phyloP scores from a whole-genome alignment of 2,113 vertebrate genomes.

The Nibea albiflora region DNA sequence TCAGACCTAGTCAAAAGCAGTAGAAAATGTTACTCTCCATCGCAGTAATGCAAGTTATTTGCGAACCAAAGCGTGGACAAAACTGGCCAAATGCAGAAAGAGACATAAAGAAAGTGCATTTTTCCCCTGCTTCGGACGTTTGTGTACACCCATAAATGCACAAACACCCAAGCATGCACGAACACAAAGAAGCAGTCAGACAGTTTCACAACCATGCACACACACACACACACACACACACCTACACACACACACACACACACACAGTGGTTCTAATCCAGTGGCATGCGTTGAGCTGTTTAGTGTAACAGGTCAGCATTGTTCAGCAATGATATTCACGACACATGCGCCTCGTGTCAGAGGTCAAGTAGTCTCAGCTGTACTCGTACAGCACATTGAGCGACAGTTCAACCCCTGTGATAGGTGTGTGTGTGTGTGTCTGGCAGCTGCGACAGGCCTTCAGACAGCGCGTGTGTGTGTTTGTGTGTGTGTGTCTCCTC shows the following conservation, averaged over 20 bases:
- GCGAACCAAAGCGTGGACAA: background rate
- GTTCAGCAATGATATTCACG: conserved; percentile 53
- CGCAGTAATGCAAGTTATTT: background rate
- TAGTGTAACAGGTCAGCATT: conserved; percentile 70
- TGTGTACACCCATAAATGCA: conserved; percentile 16
- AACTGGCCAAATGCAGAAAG: background rate
- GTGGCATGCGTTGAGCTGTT: conserved; percentile 61
- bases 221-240: conserved; percentile 24
- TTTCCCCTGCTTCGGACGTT: background rate
- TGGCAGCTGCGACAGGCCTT: conserved; percentile 51
- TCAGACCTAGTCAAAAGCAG: background rate
- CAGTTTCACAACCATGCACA: conserved; percentile 44
- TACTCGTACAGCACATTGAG: conserved; percentile 22
- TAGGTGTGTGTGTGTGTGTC: conserved; percentile 31
- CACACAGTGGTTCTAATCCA: conserved; percentile 57
- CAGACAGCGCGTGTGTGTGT: conserved; percentile 8
- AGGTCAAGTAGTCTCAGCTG: conserved; percentile 66
- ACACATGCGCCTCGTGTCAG: conserved; percentile 65
- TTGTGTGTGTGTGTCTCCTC: conserved; percentile 15
- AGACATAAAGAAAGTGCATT: background rate
- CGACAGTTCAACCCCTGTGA: conserved; percentile 35
- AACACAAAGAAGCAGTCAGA: conserved; percentile 58
- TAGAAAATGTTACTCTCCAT: background rate
- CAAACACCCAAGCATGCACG: conserved; percentile 20
- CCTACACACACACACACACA: conserved; percentile 4